Conservation (phyloP, 2,888 invertebrate genomes). For the Caenorhabditis afra region DNA sequence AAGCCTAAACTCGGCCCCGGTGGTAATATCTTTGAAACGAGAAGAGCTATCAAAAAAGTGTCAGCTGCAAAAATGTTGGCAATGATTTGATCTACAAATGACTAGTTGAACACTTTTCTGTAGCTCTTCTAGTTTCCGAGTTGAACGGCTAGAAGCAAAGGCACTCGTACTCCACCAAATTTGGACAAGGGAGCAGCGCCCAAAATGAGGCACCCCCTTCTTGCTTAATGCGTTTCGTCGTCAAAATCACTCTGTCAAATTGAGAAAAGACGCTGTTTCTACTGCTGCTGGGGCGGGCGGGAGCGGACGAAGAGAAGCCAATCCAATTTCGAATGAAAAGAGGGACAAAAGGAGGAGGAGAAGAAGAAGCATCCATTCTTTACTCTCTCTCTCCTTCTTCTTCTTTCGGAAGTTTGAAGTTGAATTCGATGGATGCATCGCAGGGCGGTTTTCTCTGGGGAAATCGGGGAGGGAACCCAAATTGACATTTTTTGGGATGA, state of each 20-base stretch:
- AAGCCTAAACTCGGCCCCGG: too few species aligned
- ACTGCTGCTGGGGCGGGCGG: conserved; percentile 10
- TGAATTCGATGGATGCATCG: neutral
- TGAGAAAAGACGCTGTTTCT: too few species aligned
- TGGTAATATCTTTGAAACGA: too few species aligned
- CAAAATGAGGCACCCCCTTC: neutral
- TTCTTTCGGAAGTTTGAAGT: neutral
- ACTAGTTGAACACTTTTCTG: too few species aligned
- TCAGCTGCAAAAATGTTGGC: too few species aligned
- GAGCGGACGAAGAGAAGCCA: conserved; percentile 19
- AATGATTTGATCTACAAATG: too few species aligned
- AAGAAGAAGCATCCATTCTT: neutral
- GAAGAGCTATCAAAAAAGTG: too few species aligned
- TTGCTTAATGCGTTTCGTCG: neutral
- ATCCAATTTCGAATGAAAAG: conserved; percentile 36
- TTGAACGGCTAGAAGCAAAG: too few species aligned
- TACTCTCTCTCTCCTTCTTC: neutral
- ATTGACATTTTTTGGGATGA: conserved; percentile 43
- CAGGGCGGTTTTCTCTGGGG: too few species aligned
- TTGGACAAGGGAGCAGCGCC: too few species aligned
- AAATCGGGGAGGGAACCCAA: conserved; percentile 39
- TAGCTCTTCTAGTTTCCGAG: too few species aligned
- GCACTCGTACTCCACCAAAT: too few species aligned
- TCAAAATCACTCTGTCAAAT: conserved; percentile 50
- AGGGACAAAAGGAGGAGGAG: conserved; percentile 24